Base-by-base conservation (phyloP, 2,888 invertebrate genomes). In the Sclerodermus sp. region DNA sequence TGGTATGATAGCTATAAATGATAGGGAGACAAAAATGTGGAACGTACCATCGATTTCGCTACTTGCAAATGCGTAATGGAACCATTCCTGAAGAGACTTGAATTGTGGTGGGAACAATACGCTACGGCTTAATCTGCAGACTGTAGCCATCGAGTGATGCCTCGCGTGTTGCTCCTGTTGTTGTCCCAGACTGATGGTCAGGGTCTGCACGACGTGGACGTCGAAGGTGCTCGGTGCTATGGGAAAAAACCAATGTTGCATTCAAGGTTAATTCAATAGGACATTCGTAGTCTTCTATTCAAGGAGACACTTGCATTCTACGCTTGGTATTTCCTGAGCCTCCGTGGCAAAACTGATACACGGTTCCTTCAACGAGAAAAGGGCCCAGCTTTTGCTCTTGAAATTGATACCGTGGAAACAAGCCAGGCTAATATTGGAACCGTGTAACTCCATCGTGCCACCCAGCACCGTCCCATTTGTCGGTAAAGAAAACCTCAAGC, bases 361-460 rank as follows among this genome's bases (percentile, higher is more conserved):
- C 0, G 96, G 96, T 68, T 96, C 93, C 74, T 91, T 90, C 58
- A 97, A 82, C 64, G 93, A 94, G 78, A 97, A 97, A 57, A 97
- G 78, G 5, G 96, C 96, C 96, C 97, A 97, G 1, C 92, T 93
- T 79, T 96, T 96, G 48, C 94, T 82, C 67, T 95, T 93, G 78
- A 97, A 95, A 80, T 96, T 96, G 73, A 94, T 92, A 31, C 97
- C 97, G 79, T 97, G 96, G 83, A 97, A 97, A 78, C 97, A 97
- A 2, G 96, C 96, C 58, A 97, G 81, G 5, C 96, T 94, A 50
- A 97, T 91, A 79, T 96, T 93, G 55, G 89, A 89, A 34, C 91
- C 91, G 79, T 91, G 88, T 60, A 95, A 79, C 79, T 96, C 88
- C 87, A 96, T 87, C 40, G 92, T 91, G 44, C 93, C 91, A 23